Conservation (phyloP, 1,140 invertebrate genomes). For the Pollicipes pollicipes region DNA sequence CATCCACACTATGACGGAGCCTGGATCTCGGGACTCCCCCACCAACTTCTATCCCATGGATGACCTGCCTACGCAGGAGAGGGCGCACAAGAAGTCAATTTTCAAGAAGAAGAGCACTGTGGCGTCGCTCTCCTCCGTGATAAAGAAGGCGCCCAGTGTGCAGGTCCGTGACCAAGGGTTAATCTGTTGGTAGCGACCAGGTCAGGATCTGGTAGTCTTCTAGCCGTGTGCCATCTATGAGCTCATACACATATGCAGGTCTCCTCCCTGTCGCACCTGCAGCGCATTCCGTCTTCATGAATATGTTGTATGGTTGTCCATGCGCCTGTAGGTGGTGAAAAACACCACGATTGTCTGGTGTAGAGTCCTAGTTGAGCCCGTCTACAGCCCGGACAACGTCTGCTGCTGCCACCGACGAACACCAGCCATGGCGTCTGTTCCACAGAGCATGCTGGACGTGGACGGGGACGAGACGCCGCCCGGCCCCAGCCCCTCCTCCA, state of each 20-base stretch:
- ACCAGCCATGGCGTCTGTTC: no score
- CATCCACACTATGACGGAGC: background rate
- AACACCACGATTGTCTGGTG: no score
- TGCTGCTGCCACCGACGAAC: no score
- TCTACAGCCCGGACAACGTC: no score
- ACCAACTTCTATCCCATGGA: background rate
- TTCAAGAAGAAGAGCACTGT: background rate
- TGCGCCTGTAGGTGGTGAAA: no score
- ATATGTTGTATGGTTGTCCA: no score
- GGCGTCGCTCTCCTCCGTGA: slow-evolving; percentile 3
- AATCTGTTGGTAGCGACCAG: no score
- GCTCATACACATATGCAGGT: slow-evolving; percentile 7
- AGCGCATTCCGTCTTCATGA: background rate
- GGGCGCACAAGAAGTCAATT: background rate
- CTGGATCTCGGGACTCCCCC: background rate
- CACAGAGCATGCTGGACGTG: background rate
- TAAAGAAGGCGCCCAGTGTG: background rate
- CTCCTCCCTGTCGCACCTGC: background rate
- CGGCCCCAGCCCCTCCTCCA: background rate
- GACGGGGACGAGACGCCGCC: background rate
- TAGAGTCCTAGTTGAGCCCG: no score
- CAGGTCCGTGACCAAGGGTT: no score
- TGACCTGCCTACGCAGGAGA: background rate
- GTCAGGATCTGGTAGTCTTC: no score
- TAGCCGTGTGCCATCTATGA: background rate